Percentiles rank a stretch among this genome's conserved stretches.
Evolutionary conservation across 2,113 vertebrate genomes (phyloP).

Genomic region (Rhea pennata): DNA sequence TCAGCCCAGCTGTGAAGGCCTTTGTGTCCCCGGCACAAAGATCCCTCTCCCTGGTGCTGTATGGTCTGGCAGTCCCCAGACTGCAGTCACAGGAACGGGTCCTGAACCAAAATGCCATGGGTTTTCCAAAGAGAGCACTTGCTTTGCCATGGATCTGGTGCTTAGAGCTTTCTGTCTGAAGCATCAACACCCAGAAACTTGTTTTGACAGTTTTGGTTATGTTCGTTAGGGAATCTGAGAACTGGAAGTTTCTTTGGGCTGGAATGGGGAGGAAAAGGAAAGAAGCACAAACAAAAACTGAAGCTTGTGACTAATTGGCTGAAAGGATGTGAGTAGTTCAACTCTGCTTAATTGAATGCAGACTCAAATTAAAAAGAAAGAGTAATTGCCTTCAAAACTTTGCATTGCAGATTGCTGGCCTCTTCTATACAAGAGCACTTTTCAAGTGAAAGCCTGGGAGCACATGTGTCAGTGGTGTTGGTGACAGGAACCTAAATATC

Average conservation of each 20-base stretch:
- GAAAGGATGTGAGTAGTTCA: background rate
- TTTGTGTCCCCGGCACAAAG: background rate
- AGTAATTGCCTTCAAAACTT: conserved; percentile 43
- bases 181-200: background rate
- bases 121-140: conserved; percentile 10
- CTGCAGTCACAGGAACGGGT: background rate
- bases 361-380: conserved; percentile 51
- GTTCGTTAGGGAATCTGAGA: background rate
- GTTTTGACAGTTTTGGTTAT: conserved; percentile 17
- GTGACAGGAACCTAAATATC: conserved; percentile 32
- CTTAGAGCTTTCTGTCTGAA: background rate
- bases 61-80: background rate
- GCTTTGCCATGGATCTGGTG: background rate
- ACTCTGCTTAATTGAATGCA: conserved; percentile 21
- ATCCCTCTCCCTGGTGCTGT: background rate
- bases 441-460: conserved; percentile 1
- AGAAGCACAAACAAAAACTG: conserved; percentile 26
- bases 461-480: background rate
- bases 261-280: background rate
- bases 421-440: background rate
- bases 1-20: conserved; percentile 44
- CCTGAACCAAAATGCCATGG: accelerated
- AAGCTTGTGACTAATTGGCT: conserved; percentile 36
- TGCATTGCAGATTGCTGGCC: conserved; percentile 20
- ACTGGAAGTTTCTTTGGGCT: background rate